Percentiles rank a stretch among this genome's conserved stretches.
phyloP scores from a whole-genome alignment of 2,113 vertebrate species.

The Thamnophis sirtalis region DNA sequence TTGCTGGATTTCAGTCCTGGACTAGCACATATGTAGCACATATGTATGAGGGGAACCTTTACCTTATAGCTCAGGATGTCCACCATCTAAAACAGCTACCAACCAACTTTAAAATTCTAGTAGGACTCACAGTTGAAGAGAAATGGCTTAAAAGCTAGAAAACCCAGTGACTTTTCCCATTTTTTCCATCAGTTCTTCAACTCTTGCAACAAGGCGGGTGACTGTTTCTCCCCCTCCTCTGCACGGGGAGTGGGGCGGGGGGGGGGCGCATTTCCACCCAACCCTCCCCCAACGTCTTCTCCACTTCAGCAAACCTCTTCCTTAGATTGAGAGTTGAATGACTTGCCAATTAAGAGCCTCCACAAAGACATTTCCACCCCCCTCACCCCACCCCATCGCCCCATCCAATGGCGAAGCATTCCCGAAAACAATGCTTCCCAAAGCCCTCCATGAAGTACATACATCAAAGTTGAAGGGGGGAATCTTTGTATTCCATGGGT shows the following conservation, averaged over 20 bases:
- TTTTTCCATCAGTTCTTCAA: not conserved
- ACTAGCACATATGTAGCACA: too few relatives aligned
- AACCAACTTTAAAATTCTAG: not conserved
- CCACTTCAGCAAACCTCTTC: not conserved
- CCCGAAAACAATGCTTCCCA: constrained; percentile 54
- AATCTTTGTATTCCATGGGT: constrained; percentile 69
- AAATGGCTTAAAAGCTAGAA: not conserved
- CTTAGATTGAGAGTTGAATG: not conserved
- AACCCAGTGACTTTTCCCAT: not conserved
- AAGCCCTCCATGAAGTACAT: constrained; percentile 57
- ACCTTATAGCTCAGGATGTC: not conserved
- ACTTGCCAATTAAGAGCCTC: constrained; percentile 14
- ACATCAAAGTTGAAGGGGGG: constrained; percentile 69
- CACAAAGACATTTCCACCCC: constrained; percentile 17
- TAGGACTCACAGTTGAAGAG: not conserved
- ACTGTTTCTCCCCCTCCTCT: not conserved
- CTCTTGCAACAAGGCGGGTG: not conserved
- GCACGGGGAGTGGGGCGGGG: not conserved
- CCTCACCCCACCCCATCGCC: constrained; percentile 8
- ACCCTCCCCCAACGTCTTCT: not conserved
- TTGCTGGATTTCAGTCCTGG: too few relatives aligned
- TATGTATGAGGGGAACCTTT: too few relatives aligned
- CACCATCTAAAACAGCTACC: not conserved
- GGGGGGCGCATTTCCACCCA: not conserved
- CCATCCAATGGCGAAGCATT: constrained; percentile 44